Evolutionary conservation across 2,797 vertebrate species (phyloP), one percentile per base, ranked within the genome.

Genomic region (Glossophaga mutica): DNA sequence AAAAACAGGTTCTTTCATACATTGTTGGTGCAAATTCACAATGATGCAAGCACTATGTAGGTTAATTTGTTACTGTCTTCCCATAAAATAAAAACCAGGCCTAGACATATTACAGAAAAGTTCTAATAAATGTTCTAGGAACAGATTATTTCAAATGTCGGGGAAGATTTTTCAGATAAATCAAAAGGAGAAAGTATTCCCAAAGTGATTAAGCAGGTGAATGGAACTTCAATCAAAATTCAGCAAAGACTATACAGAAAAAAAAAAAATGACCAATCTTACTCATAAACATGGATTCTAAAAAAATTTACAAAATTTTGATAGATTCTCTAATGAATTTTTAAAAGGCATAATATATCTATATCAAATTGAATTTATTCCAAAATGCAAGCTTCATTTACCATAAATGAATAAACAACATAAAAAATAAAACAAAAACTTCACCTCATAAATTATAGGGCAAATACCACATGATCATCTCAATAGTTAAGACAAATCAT

Each of bases 181-280:
- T 94, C n/a, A 52, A 87, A 86, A 87, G 50, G 65, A 68, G 19
- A 29, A 90, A 68, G 2, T 82, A 67, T 62, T 90, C 26, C 37
- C 14, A 32, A 94, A 92, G 91, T 32, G 12, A 81, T 74, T 73
- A 82, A 82, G 24, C n/a, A 78, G 26, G 34, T 71, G 24, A 82
- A 82, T 57, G 6, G 71, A 70, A 89, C 68, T 91, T 90, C 48
- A 90, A 68, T 94, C 78, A 94, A 86, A 93, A 78, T 96, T 15
- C 73, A 29, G 67, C 22, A 77, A 91, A 24, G 29, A 79, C 39
- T 73, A 34, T 32, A 79, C 3, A 85, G 39, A 55, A 70, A 85
- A 95, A 62, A 42, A 90, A 76, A 70, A 74, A 59, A 82, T 83
- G 70, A 62, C 65, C 32, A 73, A 21, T 62, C 67, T 90, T 14